Conservation (phyloP, 2,113 vertebrate species). For the Zosterops borbonicus region DNA sequence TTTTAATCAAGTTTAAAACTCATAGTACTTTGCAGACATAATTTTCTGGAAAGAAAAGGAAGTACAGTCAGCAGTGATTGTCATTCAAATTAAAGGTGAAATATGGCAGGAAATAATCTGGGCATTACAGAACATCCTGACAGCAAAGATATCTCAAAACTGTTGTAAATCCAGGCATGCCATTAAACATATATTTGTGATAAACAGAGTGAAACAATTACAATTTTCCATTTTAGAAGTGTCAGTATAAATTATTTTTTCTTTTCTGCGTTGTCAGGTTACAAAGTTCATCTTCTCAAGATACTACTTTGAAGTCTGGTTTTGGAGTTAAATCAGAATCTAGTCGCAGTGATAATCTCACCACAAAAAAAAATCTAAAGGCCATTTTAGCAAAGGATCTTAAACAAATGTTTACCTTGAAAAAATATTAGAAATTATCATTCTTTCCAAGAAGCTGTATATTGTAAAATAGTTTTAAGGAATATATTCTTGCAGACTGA, state of each 20-base stretch:
- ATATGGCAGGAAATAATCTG: background rate
- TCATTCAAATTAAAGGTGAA: background rate
- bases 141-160: background rate
- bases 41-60: background rate
- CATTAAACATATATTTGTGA: background rate
- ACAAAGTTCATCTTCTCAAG: background rate
- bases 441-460: background rate
- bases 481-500: background rate
- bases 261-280: background rate
- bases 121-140: background rate
- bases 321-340: background rate
- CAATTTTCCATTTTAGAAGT: background rate
- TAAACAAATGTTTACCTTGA: constrained; percentile 27
- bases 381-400: background rate
- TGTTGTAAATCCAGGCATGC: background rate
- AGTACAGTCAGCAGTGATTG: background rate
- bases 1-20: background rate
- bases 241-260: background rate
- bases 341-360: background rate
- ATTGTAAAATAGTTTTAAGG: background rate
- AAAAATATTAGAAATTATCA: background rate
- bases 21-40: background rate
- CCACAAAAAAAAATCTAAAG: background rate
- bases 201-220: background rate
- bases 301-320: background rate